Evolutionary conservation across 2,797 vertebrate genomes (phyloP).

Genomic region (Falco biarmicus): DNA sequence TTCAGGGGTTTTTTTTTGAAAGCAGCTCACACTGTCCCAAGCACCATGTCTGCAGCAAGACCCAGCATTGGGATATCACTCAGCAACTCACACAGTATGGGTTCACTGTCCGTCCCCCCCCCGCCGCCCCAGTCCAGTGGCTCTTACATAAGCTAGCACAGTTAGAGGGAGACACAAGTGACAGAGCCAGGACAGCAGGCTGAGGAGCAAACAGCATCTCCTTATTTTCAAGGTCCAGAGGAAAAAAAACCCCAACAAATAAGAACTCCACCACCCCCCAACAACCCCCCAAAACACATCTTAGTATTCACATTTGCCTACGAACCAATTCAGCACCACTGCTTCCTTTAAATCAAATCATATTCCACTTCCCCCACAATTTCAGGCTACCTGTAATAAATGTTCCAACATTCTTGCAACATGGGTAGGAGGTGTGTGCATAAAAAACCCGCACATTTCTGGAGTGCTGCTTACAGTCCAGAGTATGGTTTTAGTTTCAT

Average conservation of each 20-base stretch:
- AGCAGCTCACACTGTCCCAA: not conserved
- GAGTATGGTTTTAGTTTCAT: not conserved
- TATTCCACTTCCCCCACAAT: not conserved
- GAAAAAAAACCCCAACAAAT: accelerated
- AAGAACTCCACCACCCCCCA: not conserved
- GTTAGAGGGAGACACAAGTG: not conserved
- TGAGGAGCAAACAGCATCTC: not conserved
- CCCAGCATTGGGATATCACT: not conserved
- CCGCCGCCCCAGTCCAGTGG: not conserved
- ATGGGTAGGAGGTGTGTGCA: accelerated
- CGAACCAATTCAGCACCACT: not conserved
- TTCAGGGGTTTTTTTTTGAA: not conserved
- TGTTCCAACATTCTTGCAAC: not conserved
- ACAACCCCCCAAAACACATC: not conserved
- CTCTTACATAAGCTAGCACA: not conserved
- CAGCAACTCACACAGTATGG: not conserved
- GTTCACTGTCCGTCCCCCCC: not conserved
- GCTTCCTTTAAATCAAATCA: not conserved
- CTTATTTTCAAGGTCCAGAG: not conserved
- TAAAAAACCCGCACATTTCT: not conserved
- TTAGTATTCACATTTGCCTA: not conserved
- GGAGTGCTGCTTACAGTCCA: not conserved
- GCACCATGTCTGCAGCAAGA: not conserved
- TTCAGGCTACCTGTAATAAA: not conserved
- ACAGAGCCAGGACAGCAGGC: not conserved